Evolutionary conservation across 2,113 vertebrate genomes (phyloP).

Genomic region (Saccopteryx bilineata): DNA sequence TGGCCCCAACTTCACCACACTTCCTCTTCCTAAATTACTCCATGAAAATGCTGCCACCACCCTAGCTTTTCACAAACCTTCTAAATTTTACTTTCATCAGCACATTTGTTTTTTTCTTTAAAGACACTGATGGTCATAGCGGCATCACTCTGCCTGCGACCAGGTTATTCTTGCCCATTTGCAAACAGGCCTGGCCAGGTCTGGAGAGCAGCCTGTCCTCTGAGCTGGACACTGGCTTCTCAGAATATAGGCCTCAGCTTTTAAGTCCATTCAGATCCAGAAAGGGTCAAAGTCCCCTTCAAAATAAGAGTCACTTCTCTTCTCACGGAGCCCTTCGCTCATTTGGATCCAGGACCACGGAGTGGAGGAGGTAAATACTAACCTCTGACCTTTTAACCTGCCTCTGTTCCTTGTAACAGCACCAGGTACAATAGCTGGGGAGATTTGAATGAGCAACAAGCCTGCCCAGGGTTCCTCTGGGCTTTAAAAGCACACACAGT

Average conservation of each 20-base stretch:
- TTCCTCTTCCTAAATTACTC: background rate
- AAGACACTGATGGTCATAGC: background rate
- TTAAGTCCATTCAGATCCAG: constrained; percentile 35
- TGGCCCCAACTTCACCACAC: too few species aligned
- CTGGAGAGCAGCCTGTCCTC: background rate
- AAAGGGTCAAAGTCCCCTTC: constrained; percentile 33
- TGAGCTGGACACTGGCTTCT: background rate
- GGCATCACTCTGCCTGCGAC: background rate
- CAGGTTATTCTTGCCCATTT: background rate
- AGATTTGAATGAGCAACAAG: constrained; percentile 57
- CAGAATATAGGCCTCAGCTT: background rate
- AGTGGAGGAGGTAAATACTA: constrained; percentile 60
- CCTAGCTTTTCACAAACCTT: background rate
- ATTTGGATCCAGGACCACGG: background rate
- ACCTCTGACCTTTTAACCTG: background rate
- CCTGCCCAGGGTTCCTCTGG: constrained; percentile 63
- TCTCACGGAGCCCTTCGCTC: background rate
- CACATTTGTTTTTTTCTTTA: background rate
- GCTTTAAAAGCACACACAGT: constrained; percentile 50
- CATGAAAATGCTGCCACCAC: background rate
- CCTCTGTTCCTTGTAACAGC: background rate
- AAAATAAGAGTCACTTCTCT: constrained; percentile 44
- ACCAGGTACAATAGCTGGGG: constrained; percentile 29
- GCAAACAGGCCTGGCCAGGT: background rate
- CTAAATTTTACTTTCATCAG: background rate